Evolutionary conservation across 2,113 vertebrate species (phyloP).

Genomic region (Percopsis transmontana): DNA sequence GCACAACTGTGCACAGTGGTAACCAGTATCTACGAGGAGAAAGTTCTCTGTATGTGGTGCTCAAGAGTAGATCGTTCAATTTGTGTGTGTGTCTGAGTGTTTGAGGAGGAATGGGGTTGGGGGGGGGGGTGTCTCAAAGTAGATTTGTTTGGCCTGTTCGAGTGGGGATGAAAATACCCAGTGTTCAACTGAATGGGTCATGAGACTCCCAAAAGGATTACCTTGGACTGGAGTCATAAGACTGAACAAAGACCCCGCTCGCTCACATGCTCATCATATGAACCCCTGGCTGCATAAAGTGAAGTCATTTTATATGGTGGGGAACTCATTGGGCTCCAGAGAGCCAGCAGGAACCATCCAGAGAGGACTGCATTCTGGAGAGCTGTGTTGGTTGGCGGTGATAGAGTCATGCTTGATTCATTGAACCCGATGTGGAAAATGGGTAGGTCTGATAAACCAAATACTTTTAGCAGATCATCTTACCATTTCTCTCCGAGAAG

Average conservation of each 20-base stretch:
- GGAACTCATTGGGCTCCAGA: conserved; percentile 70
- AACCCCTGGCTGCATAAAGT: conserved; percentile 83
- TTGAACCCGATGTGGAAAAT: too few species aligned
- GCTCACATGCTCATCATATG: conserved; percentile 82
- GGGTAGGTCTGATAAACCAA: too few species aligned
- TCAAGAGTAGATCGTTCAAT: background rate
- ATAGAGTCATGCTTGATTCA: too few species aligned
- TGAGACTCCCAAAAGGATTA: conserved; percentile 85
- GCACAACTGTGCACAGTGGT: background rate
- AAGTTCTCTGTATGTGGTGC: background rate
- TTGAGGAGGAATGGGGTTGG: conserved; percentile 52
- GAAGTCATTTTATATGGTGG: conserved; percentile 71
- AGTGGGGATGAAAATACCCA: conserved; percentile 81
- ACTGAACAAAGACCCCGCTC: conserved; percentile 64
- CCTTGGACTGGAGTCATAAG: conserved; percentile 85
- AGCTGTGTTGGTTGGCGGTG: too few species aligned
- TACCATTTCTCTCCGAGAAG: too few species aligned
- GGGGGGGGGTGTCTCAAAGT: conserved; percentile 72
- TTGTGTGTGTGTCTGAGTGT: conserved; percentile 1
- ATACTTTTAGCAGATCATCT: too few species aligned
- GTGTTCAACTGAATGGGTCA: conserved; percentile 83
- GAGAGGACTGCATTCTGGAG: background rate
- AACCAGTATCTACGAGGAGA: background rate
- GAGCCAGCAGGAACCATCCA: conserved; percentile 44
- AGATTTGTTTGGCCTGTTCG: conserved; percentile 82